Evolutionary conservation across 1,140 invertebrate species (phyloP), one percentile per base, ranked within the genome.

Genomic region (Hesperophylax magnus): DNA sequence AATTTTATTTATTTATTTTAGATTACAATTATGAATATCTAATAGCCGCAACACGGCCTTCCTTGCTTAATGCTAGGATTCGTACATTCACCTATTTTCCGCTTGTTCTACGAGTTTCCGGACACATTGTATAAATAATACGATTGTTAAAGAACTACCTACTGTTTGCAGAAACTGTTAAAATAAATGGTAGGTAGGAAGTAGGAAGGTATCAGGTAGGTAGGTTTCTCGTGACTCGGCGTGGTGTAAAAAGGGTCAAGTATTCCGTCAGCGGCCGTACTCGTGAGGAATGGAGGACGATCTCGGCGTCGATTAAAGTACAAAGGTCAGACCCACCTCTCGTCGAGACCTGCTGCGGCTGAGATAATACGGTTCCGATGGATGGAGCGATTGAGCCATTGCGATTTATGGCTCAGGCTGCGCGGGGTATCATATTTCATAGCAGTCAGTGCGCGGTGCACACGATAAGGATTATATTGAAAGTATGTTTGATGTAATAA

Each of bases 221-320:
- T 27, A 47, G 39, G 11, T 47, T 47, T 20, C 18, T 72, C 69
- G 69, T 72, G 69, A 72, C 39, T 72, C 47, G 20, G 47, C 69
- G 39, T 17, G 24, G 63, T n/a, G 34, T 53, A 72, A 67, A 72
- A 72, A 72, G 69, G 69, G 69, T 72, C 69, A 52, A 47, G 24
- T 31, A 24, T 53, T 47, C 47, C 24, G 34, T 72, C 69, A 52
- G 47, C 69, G 47, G 69, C 18, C 14, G 20, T 18, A 20, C 52
- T 72, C 47, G 24, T 67, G 31, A 67, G 63, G 63, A 67, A 34
- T 67, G 17, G 63, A 47, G 69, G 47, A 72, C 69, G 47, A 72
- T 52, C 69, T 14, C 6, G 15, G 17, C n/a, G 34, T 18, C 18
- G 69, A 72, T 47, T 72, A 53, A 53, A 52, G 34, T 11, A 3